A percentile compares a stretch with the other conserved stretches of the same genome.
Conservation (phyloP, 1,140 invertebrate genomes). For the Polypedilum vanderplanki region DNA sequence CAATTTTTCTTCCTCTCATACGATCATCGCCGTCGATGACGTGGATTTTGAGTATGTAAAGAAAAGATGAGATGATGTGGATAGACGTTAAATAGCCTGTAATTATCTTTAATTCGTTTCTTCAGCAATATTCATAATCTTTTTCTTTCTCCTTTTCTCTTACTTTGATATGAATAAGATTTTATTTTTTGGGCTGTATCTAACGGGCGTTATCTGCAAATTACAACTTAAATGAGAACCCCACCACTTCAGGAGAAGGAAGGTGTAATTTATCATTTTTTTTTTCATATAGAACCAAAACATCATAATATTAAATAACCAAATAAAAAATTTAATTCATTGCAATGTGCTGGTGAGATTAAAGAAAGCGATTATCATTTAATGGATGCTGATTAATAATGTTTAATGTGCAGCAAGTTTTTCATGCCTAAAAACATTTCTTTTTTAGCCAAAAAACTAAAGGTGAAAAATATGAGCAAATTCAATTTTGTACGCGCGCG, state of each 20-base stretch:
- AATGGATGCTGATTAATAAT: constrained; percentile 15
- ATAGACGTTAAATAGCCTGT: constrained; percentile 21
- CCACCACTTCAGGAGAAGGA: not conserved
- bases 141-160: not conserved
- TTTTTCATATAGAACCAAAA: not conserved
- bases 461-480: not conserved
- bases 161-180: not conserved
- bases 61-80: constrained; percentile 20
- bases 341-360: not conserved
- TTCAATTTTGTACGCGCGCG: not conserved
- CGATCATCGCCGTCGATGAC: not conserved
- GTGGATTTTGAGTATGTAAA: constrained; percentile 1
- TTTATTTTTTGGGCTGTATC: not conserved
- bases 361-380: not conserved
- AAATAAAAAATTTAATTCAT: constrained; percentile 10
- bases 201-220: constrained; percentile 27
- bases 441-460: not conserved
- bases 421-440: not conserved
- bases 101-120: constrained; percentile 24
- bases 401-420: not conserved
- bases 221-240: constrained; percentile 9
- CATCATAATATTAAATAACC: not conserved
- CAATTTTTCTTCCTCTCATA: not conserved
- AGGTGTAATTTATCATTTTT: constrained; percentile 20
- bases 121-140: not conserved